Evolutionary conservation across 35 echinoderm and acorn worm species (phyloP).

Genomic region (Ptychodera flava): DNA sequence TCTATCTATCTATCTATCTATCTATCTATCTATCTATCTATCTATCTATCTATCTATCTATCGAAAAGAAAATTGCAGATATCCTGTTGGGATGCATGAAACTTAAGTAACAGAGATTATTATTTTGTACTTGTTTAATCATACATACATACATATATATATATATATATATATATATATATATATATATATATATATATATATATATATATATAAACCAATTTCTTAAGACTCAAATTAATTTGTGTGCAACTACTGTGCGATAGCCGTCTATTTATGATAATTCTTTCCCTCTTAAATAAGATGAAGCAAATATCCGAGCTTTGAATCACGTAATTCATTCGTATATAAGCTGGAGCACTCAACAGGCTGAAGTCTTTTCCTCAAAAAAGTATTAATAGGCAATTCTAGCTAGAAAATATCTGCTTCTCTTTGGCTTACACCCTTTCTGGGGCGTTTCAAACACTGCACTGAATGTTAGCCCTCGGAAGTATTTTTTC

Average conservation of each 20-base stretch:
- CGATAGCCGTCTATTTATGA: neutral
- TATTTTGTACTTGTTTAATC: neutral
- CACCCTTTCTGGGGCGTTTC: too few species aligned
- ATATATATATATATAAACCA: neutral
- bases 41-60: slow-evolving; percentile 2
- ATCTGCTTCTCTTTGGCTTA: too few species aligned
- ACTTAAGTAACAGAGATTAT: neutral
- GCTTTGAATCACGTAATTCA: too few species aligned
- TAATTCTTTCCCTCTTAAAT: neutral
- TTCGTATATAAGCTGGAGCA: neutral
- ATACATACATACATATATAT: neutral
- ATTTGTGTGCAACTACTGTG: neutral
- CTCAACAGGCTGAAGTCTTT: too few species aligned
- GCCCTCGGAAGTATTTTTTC: too few species aligned
- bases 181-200: slow-evolving; percentile 3
- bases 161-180: slow-evolving; percentile 3
- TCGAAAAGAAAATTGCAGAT: neutral
- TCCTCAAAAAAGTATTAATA: too few species aligned
- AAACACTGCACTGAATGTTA: too few species aligned
- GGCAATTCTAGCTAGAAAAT: too few species aligned
- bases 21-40: slow-evolving; percentile 2
- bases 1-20: slow-evolving; percentile 2
- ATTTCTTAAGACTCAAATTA: neutral
- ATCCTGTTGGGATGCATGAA: neutral
- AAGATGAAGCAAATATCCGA: neutral